Evolutionary conservation across 2,888 invertebrate species (phyloP), one percentile per base, ranked within the genome.

Genomic region (Aporophyla nigra): DNA sequence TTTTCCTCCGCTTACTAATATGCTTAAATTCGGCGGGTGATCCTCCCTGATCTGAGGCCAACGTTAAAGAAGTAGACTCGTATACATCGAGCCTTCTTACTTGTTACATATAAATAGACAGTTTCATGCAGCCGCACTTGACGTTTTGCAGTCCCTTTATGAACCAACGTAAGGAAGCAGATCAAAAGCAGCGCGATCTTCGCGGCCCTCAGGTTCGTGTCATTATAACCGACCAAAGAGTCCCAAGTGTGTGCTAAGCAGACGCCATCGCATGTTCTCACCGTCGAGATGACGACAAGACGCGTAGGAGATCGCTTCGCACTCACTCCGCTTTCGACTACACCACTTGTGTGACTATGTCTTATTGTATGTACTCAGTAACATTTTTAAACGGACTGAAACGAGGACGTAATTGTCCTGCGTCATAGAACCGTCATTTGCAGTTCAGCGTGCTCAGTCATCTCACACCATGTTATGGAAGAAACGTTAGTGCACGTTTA

Each of bases 1-100:
- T 97, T 97, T 97, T 97, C 97, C 97, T 97, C 97, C 97, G 97
- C 97, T 97, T 97, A 97, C 92, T 97, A 94, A 97, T 97, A 97
- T 97, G 97, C 97, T 97, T 97, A 97, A 97, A 94, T 97, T 94
- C 93, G 90, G 95, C 94, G 95, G 78, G 95, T 95, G 88, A 89
- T 94, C 95, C 92, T 92, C 89, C 93, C 70, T 70, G 70, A 72
- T 72, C 72, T 62, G 94, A 95, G 94, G 95, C 94, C 94, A 92
- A 90, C 40, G 7, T n/a, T 40, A 14, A 24, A 40, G 87, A 88
- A 87, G 88, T 86, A 88, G 84, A 86, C 85, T 62, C 86, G 80
- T 80, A 33, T 33, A 87, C 77, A 80, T 74, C 78, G 77, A 76
- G 83, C 80, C 84, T 56, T 10, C 56, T 49, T 75, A 75, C 54